phyloP scores from a whole-genome alignment of 2,888 invertebrate genomes.

The Ctenicera cuprea region DNA sequence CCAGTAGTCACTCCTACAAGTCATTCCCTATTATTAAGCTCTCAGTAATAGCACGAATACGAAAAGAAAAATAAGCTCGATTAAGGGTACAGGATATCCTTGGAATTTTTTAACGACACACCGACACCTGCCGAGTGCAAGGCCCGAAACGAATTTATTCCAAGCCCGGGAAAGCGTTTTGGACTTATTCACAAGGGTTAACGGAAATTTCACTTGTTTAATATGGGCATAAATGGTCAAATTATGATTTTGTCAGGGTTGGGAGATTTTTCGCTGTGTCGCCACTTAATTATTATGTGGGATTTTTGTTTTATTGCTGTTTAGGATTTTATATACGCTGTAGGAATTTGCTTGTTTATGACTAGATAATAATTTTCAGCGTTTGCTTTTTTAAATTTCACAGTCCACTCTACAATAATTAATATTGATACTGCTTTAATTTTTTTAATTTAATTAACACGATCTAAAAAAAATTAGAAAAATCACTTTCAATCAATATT shows the following conservation, averaged over 20 bases:
- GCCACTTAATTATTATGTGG: constrained; percentile 5
- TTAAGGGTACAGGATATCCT: constrained; percentile 48
- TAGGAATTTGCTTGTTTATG: background rate
- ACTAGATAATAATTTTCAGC: too few species aligned
- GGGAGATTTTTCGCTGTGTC: background rate
- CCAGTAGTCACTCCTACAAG: constrained; percentile 25
- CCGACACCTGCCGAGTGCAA: constrained; percentile 68
- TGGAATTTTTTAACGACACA: constrained; percentile 61
- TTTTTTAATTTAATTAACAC: too few species aligned
- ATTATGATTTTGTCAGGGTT: constrained; percentile 26
- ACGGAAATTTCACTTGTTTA: constrained; percentile 51
- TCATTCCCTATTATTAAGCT: constrained; percentile 37
- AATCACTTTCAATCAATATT: too few species aligned
- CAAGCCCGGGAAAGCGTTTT: constrained; percentile 64
- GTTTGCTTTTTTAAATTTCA: too few species aligned
- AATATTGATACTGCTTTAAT: too few species aligned
- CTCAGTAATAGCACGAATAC: constrained; percentile 12
- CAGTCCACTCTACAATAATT: too few species aligned
- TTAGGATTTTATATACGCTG: background rate
- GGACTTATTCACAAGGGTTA: constrained; percentile 62
- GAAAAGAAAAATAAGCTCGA: constrained; percentile 26
- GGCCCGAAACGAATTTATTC: constrained; percentile 69
- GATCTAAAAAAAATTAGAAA: too few species aligned
- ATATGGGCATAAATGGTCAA: constrained; percentile 40
- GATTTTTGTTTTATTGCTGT: constrained; percentile 2